Evolutionary conservation across 92 coral and sea anemone genomes (phyloP).

Genomic region (Blastomussa wellsi): DNA sequence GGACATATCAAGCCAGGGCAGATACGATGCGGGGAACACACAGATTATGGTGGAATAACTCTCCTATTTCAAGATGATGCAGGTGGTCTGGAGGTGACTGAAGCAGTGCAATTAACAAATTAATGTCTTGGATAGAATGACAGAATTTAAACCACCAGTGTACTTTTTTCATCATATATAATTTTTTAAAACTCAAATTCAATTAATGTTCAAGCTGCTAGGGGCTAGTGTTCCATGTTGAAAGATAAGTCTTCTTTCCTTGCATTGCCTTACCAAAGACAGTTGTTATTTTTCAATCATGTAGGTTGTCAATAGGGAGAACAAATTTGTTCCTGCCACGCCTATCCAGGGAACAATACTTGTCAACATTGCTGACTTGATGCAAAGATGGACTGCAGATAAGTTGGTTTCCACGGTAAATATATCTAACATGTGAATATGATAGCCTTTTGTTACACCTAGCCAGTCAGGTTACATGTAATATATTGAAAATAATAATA

Average conservation of each 20-base stretch:
- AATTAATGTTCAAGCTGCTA: no score
- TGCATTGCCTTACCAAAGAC: no score
- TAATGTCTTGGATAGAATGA: background rate
- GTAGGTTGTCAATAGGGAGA: constrained; percentile 68
- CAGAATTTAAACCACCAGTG: background rate
- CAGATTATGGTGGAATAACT: constrained; percentile 71
- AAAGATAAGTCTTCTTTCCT: no score
- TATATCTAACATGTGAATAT: background rate
- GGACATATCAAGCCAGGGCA: constrained; percentile 58
- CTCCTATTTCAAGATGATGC: constrained; percentile 66
- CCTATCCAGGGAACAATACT: constrained; percentile 76
- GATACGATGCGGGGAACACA: constrained; percentile 74
- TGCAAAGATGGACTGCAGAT: constrained; percentile 91
- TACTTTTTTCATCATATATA: background rate
- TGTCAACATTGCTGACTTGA: constrained; percentile 81
- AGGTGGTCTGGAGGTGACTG: constrained; percentile 67
- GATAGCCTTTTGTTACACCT: no score
- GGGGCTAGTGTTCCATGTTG: no score
- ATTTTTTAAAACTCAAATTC: background rate
- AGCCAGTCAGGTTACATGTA: background rate
- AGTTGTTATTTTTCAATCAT: background rate
- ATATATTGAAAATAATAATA: no score
- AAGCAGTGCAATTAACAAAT: background rate
- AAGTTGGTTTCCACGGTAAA: constrained; percentile 72
- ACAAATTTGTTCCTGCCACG: constrained; percentile 67